Evolutionary conservation across 2,888 invertebrate species (phyloP), one percentile per base, ranked within the genome.

Genomic region (Oligia fasciuncula): DNA sequence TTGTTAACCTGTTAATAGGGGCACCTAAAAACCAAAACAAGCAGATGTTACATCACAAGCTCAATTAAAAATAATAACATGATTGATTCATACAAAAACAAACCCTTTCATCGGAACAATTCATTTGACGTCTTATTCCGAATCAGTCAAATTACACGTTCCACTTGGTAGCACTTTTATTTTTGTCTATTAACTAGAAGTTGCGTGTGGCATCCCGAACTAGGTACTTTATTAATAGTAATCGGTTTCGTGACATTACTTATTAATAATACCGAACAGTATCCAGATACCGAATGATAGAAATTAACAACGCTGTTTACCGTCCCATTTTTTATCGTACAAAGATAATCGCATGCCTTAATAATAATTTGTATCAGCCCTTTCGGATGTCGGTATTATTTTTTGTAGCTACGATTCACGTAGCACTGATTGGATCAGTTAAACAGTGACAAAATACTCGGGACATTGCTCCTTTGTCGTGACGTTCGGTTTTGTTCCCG

Each of bases 371-470:
- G 93, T 94, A 93, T 91, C 93, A 94, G 93, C 94, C 94, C 94
- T 94, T 94, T 93, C 89, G 92, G 90, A 91, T 91, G 93, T 93
- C 91, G 87, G 90, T 89, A 88, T 79, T 81, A 87, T 93, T 95
- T 94, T 94, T 95, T 95, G 91, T 93, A 90, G 87, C 84, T 91
- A 90, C 91, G 91, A 89, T 93, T 93, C 93, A 93, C 92, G 91
- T 91, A 91, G 88, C 87, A 92, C 94, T 93, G 96, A 96, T 96
- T 93, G 93, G 92, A 96, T 96, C 96, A 93, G 95, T 95, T 94
- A 90, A 94, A 96, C 96, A 96, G 95, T 96, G 96, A 96, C 96
- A 96, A 96, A 96, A 96, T 96, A 95, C 96, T 95, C 90, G 93
- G 92, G 92, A 89, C 91, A 92, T 90, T 93, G 92, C 94, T 94